Evolutionary conservation across 2,888 invertebrate genomes (phyloP), one percentile per base, ranked within the genome.

Genomic region (Chymomyza procnemis): DNA sequence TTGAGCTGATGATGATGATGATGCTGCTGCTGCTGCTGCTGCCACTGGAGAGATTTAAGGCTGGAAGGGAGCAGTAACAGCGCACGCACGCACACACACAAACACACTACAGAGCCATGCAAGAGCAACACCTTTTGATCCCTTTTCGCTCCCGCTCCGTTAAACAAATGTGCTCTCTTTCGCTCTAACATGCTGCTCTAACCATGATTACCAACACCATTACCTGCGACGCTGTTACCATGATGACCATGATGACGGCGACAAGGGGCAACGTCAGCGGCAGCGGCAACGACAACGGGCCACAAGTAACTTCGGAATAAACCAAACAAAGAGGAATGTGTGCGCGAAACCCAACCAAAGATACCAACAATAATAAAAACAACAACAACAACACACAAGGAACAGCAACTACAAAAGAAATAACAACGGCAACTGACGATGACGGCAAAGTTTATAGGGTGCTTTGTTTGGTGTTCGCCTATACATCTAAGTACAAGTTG

Each of bases 141-240:
- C 85, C 82, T 87, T 82, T 85, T 81, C 71, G 82, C 82, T 86
- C 75, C 75, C 85, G 64, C 80, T 79, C 71, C 21, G 18, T 46
- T 41, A 14, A 19, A 8, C 46, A 41, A 58, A 9, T 65, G 64
- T 12, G 59, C 74, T 52, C 61, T 63, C 74, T 52, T 57, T 63
- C 70, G 62, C 71, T 73, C 67, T 75, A 74, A 66, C 73, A 71
- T 56, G 66, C 58, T 58, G 71, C 65, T 63, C 64, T 62, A 54
- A 62, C 22, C 57, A 61, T 69, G 80, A 61, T 73, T 62, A 74
- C 82, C 66, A 75, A 80, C 73, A 81, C 83, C 80, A 72, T 69
- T 65, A 46, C 66, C 71, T 70, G 68, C 19, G 67, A 46, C 9
- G 56, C 18, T 14, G 41, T 26, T 26, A 26, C 26, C 26, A 55